Conservation (phyloP, 92 coral and sea anemone species). For the Micromussa lordhowensis region DNA sequence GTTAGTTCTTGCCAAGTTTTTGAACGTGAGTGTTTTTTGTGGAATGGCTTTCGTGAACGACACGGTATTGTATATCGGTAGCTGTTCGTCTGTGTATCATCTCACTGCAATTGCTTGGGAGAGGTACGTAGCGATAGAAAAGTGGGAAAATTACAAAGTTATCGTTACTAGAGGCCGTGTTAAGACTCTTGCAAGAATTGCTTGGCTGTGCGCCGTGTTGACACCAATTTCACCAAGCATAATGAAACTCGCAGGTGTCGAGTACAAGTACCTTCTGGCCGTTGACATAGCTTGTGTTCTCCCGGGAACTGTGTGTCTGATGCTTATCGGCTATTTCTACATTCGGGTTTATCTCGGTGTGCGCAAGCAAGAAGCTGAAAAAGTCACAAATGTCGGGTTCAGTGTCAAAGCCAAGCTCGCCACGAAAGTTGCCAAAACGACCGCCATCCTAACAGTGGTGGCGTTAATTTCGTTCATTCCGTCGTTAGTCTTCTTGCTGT, state of each 20-base stretch:
- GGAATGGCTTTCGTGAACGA: background rate
- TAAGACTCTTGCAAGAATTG: background rate
- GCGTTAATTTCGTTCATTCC: constrained; percentile 16
- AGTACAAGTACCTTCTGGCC: background rate
- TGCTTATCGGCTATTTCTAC: constrained; percentile 1
- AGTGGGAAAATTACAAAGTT: constrained; percentile 8
- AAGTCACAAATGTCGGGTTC: background rate
- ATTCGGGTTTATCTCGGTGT: background rate
- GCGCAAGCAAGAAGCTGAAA: background rate
- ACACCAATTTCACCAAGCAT: background rate
- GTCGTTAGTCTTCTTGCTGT: background rate
- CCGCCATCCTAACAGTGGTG: constrained; percentile 1
- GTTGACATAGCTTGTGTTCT: background rate
- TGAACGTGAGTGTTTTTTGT: background rate
- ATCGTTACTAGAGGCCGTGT: constrained; percentile 21
- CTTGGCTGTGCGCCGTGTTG: background rate
- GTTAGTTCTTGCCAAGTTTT: background rate
- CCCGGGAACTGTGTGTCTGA: background rate
- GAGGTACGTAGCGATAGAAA: constrained; percentile 12
- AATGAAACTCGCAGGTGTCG: background rate
- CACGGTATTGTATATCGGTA: constrained; percentile 7
- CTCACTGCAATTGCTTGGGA: constrained; percentile 26
- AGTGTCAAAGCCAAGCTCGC: background rate
- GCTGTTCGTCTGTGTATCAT: constrained; percentile 27
- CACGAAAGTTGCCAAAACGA: constrained; percentile 6